phyloP scores from a whole-genome alignment of 2,888 invertebrate species.

The Thalpophila matura region DNA sequence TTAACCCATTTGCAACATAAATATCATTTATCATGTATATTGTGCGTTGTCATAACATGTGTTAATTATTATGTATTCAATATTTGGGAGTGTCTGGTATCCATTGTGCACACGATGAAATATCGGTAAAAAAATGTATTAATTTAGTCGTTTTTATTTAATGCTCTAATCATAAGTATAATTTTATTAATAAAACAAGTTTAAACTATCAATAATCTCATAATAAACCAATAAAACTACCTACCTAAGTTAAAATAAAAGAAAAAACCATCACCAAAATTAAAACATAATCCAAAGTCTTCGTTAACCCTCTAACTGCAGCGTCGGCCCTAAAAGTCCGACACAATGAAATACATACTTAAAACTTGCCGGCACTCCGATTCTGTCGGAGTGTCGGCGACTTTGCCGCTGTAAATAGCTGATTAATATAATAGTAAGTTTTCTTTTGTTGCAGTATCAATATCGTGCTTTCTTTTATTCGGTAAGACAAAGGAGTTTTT shows the following conservation, averaged over 20 bases:
- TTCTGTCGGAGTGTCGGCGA: constrained; percentile 13
- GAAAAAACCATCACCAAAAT: constrained; percentile 26
- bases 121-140: too few species aligned
- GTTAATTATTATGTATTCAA: too few species aligned
- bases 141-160: too few species aligned
- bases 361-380: constrained; percentile 44
- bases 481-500: constrained; percentile 32
- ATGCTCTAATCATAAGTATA: too few species aligned
- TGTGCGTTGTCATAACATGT: too few species aligned
- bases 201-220: too few species aligned
- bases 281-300: constrained; percentile 19
- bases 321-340: neutral
- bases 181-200: too few species aligned
- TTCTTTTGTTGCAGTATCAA: constrained; percentile 42
- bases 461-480: constrained; percentile 35
- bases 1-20: too few species aligned
- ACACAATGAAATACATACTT: constrained; percentile 54
- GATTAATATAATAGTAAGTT: constrained; percentile 31
- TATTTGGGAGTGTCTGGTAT: too few species aligned
- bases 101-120: too few species aligned
- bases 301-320: constrained; percentile 12
- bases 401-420: constrained; percentile 12
- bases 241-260: neutral
- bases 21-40: too few species aligned
- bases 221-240: neutral